Percentiles rank a stretch among this genome's conserved stretches.
These are phyloP conservation scores for Synanthedon tipuliformis DNA, from an alignment of 2,888 invertebrate genomes.

Conservation along the genomic window DNA sequence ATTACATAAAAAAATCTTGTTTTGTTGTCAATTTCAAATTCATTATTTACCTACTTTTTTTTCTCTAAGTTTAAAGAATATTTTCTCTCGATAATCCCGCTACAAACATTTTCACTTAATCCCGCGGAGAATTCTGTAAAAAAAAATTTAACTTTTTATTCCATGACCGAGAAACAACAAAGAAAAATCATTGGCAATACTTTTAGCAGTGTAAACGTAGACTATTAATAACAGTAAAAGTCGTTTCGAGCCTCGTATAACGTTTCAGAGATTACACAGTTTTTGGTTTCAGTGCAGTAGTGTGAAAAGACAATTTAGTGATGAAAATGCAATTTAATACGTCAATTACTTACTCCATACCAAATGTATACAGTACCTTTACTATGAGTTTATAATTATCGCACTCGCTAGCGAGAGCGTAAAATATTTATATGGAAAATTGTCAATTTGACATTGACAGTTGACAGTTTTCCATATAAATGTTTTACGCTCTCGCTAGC, in stretches of 20 bases:
- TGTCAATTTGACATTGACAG: too few relatives aligned
- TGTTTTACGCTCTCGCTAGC: too few relatives aligned
- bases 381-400: too few relatives aligned
- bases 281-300: neutral
- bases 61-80: constrained; percentile 3
- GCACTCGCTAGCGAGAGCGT: too few relatives aligned
- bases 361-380: too few relatives aligned
- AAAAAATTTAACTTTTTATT: constrained; percentile 5
- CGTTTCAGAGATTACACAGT: neutral
- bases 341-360: too few relatives aligned
- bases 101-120: neutral
- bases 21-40: too few relatives aligned
- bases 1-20: too few relatives aligned
- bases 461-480: too few relatives aligned
- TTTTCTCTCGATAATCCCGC: constrained; percentile 5
- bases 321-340: too few relatives aligned
- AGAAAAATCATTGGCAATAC: constrained; percentile 9
- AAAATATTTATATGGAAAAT: too few relatives aligned
- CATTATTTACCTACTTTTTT: too few relatives aligned
- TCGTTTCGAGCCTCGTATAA: constrained; percentile 13
- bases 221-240: constrained; percentile 23
- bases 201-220: constrained; percentile 14
- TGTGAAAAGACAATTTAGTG: neutral
- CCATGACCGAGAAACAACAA: constrained; percentile 9
- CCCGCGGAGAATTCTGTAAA: constrained; percentile 8